Evolutionary conservation across 2,888 invertebrate species (phyloP).

Genomic region (Ormyrus pomaceus): DNA sequence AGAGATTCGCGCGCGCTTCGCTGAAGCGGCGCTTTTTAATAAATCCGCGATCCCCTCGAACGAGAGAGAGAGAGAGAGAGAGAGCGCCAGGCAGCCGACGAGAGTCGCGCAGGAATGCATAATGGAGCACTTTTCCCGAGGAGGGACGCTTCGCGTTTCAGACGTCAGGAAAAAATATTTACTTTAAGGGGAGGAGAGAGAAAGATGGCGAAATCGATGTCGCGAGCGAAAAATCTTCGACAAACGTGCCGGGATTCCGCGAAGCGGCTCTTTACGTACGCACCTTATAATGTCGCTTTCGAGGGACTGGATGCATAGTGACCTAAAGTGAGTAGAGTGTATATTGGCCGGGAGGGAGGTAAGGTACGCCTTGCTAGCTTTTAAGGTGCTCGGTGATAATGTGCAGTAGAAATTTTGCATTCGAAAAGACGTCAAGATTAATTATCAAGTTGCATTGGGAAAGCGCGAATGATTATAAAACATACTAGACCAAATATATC

Average conservation of each 20-base stretch:
- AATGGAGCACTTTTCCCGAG: conserved; percentile 39
- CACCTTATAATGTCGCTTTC: too few species aligned
- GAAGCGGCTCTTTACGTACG: background rate
- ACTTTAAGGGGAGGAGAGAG: conserved; percentile 4
- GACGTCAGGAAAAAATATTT: conserved; percentile 49
- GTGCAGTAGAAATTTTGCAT: too few species aligned
- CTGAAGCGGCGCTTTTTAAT: conserved; percentile 50
- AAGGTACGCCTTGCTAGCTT: too few species aligned
- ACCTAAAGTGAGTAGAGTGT: too few species aligned
- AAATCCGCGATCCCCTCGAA: conserved; percentile 37
- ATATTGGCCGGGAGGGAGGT: too few species aligned
- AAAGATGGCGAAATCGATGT: conserved; percentile 28
- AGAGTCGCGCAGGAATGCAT: conserved; percentile 22
- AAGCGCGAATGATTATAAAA: too few species aligned
- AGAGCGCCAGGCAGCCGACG: background rate
- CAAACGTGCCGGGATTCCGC: conserved; percentile 21
- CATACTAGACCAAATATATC: too few species aligned
- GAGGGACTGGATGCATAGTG: too few species aligned
- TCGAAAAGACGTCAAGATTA: too few species aligned
- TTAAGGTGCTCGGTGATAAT: too few species aligned
- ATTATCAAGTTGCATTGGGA: too few species aligned
- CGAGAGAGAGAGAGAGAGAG: background rate
- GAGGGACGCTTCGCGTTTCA: background rate
- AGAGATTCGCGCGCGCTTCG: conserved; percentile 9
- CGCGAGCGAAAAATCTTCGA: background rate